A percentile compares a stretch with the other conserved stretches of the same genome.
These are phyloP conservation scores for Halichoerus grypus DNA, from an alignment of 2,113 vertebrate species.

Conservation along the genomic window DNA sequence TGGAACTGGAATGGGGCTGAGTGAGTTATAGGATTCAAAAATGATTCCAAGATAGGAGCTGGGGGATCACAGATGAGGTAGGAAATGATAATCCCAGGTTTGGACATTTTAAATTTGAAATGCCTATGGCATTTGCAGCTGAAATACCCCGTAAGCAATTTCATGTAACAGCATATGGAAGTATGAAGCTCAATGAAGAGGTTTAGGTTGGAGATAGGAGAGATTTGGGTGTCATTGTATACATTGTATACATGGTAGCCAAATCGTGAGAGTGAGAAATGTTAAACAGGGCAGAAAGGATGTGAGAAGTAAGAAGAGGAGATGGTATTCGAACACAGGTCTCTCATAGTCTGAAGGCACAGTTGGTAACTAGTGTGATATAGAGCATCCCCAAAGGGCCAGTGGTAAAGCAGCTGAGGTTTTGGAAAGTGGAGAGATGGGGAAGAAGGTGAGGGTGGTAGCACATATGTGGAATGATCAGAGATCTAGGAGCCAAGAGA, in stretches of 20 bases:
- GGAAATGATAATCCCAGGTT: neutral
- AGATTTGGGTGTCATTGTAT: neutral
- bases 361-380: neutral
- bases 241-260: neutral
- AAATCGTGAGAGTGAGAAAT: neutral
- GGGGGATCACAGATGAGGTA: neutral
- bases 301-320: neutral
- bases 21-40: neutral
- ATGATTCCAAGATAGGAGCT: neutral
- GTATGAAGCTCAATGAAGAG: neutral
- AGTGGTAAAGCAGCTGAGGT: neutral
- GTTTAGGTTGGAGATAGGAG: neutral
- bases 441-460: neutral
- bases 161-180: neutral
- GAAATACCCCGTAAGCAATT: neutral
- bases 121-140: neutral
- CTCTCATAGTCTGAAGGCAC: neutral
- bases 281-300: neutral
- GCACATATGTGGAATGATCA: neutral
- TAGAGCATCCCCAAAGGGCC: neutral
- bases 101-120: slow-evolving; percentile 7
- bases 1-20: neutral
- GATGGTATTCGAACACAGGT: neutral
- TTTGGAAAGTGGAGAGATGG: neutral
- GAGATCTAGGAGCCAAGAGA: neutral